These are phyloP conservation scores for Strigamia transsilvanica DNA, from an alignment of 2,888 invertebrate genomes.

Conservation along the genomic window DNA sequence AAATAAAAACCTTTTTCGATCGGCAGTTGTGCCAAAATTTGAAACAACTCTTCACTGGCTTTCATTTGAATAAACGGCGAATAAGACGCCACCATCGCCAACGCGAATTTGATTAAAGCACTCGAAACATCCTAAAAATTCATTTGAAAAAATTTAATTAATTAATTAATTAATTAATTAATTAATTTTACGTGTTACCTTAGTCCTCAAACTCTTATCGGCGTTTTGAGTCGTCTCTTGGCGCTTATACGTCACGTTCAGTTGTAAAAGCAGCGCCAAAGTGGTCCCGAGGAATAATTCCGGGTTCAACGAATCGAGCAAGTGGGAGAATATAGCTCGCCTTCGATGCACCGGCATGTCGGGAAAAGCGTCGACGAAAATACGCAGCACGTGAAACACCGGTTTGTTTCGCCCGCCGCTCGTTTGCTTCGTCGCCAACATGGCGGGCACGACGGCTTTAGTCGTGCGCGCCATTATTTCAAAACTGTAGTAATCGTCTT, in stretches of 20 bases:
- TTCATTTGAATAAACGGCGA: constrained; percentile 14
- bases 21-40: not conserved
- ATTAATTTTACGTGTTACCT: no score
- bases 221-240: not conserved
- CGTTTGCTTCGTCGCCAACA: constrained; percentile 63
- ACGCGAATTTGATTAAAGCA: constrained; percentile 40
- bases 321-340: constrained; percentile 74
- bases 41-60: constrained; percentile 11
- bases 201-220: not conserved
- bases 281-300: constrained; percentile 65
- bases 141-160: not conserved
- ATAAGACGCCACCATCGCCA: constrained; percentile 18
- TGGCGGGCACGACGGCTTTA: constrained; percentile 86
- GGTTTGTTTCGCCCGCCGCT: constrained; percentile 23
- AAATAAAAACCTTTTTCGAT: constrained; percentile 46
- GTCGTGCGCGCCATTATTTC: constrained; percentile 90
- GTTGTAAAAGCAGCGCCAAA: constrained; percentile 57
- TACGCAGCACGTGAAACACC: constrained; percentile 72
- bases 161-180: no score
- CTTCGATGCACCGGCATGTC: constrained; percentile 94
- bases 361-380: constrained; percentile 88
- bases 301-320: constrained; percentile 75
- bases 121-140: constrained; percentile 56
- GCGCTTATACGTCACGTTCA: not conserved
- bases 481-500: constrained; percentile 94